Conservation (phyloP, 2,113 vertebrate species). For the Plectropomus leopardus region DNA sequence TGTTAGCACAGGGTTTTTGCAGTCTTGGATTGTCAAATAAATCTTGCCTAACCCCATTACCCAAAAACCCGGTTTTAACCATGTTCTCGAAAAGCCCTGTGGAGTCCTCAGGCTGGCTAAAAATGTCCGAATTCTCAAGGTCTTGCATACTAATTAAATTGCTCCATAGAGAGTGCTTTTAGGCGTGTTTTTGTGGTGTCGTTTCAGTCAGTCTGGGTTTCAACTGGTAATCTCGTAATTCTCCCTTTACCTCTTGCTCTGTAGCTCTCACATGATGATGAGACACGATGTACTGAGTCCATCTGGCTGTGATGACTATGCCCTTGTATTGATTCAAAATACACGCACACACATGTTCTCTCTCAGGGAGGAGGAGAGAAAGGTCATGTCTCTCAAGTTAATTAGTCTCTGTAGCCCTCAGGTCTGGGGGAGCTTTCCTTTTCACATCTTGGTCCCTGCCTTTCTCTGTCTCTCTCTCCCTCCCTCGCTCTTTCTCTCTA, state of each 20-base stretch:
- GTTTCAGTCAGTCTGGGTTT: not conserved
- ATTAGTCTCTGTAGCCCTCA: conserved; percentile 60
- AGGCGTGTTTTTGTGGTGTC: not conserved
- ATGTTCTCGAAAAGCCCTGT: not conserved
- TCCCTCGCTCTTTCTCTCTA: not conserved
- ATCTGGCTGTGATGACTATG: conserved; percentile 42
- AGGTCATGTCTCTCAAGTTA: conserved; percentile 67
- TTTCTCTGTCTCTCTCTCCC: not conserved
- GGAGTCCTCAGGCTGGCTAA: not conserved
- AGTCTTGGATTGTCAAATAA: not conserved
- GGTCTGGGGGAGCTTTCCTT: conserved; percentile 42
- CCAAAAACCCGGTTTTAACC: not conserved
- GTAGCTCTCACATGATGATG: conserved; percentile 26
- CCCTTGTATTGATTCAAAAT: conserved; percentile 42
- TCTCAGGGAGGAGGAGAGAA: conserved; percentile 41
- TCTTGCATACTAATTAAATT: not conserved
- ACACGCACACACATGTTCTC: not conserved
- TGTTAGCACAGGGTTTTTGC: not conserved
- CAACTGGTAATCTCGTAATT: conserved; percentile 2
- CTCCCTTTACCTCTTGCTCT: not conserved
- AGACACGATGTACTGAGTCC: conserved; percentile 37
- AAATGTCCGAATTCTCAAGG: not conserved
- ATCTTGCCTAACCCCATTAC: not conserved
- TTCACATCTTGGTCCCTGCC: not conserved
- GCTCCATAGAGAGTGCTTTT: not conserved